Evolutionary conservation across 2,113 vertebrate genomes (phyloP).

Genomic region (Notechis scutatus): DNA sequence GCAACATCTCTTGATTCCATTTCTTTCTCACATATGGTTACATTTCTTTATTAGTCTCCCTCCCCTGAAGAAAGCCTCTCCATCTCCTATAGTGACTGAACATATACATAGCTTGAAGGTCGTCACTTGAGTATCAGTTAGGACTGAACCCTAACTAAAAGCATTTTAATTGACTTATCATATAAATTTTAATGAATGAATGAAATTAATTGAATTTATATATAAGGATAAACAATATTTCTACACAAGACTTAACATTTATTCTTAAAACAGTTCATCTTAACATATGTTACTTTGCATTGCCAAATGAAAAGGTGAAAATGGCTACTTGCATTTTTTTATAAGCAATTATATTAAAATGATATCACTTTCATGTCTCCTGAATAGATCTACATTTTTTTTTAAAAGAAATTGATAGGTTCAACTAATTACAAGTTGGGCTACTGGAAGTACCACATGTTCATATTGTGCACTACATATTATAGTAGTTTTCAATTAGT

Average conservation of each 20-base stretch:
- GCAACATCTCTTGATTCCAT: background rate
- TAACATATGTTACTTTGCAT: background rate
- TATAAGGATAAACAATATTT: background rate
- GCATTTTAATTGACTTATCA: background rate
- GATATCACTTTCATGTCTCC: background rate
- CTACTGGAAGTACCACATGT: background rate
- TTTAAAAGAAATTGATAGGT: background rate
- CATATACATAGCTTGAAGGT: background rate
- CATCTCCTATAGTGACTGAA: background rate
- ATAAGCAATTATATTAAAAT: background rate
- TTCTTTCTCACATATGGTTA: background rate
- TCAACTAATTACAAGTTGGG: background rate
- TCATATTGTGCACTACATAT: background rate
- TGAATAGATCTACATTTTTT: background rate
- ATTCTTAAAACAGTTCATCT: background rate
- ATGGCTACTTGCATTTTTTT: background rate
- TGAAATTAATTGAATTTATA: background rate
- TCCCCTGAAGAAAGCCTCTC: background rate
- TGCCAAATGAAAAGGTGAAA: background rate
- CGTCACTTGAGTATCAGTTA: background rate
- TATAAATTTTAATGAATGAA: background rate
- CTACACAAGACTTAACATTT: background rate
- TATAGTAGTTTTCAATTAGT: background rate
- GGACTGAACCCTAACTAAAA: background rate
- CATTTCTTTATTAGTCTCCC: background rate